Percentiles rank a stretch among this genome's conserved stretches.
Evolutionary conservation across 2,797 vertebrate genomes (phyloP).

Genomic region (Molossus molossus): DNA sequence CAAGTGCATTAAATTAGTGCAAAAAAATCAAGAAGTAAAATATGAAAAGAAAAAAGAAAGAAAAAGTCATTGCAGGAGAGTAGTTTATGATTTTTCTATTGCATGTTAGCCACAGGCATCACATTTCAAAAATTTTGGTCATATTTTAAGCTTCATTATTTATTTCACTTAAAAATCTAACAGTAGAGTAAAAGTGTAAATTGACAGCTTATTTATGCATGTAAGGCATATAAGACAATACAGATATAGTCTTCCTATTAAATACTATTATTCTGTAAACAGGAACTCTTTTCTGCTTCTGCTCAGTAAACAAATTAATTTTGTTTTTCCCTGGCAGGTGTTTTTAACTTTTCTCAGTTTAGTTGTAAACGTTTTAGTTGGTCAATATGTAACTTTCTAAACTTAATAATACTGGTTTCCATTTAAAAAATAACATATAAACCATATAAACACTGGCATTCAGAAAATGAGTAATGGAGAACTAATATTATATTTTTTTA

Average conservation of each 20-base stretch:
- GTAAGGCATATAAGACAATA: not conserved
- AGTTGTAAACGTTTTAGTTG: slow-evolving; percentile 21
- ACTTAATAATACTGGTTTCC: slow-evolving; percentile 21
- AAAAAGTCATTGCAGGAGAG: not conserved
- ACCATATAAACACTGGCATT: not conserved
- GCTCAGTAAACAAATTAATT: slow-evolving; percentile 56
- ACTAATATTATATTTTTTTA: not conserved
- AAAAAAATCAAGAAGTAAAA: slow-evolving; percentile 20
- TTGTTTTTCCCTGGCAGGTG: not conserved
- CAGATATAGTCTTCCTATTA: not conserved
- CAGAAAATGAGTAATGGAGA: slow-evolving; percentile 22
- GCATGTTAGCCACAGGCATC: not conserved
- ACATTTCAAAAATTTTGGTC: slow-evolving; percentile 16
- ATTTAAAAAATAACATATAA: slow-evolving; percentile 21
- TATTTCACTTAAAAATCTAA: slow-evolving; percentile 49
- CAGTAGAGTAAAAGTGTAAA: not conserved
- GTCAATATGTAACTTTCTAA: not conserved
- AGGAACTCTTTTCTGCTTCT: not conserved
- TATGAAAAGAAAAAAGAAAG: not conserved
- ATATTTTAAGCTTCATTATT: slow-evolving; percentile 26
- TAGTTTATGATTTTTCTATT: slow-evolving; percentile 4
- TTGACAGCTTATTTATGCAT: not conserved
- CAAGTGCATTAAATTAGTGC: not conserved
- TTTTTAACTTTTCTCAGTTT: slow-evolving; percentile 42
- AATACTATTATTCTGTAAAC: slow-evolving; percentile 3